Evolutionary conservation across 2,113 vertebrate genomes (phyloP).

Genomic region (Callochromis pleurospilus): DNA sequence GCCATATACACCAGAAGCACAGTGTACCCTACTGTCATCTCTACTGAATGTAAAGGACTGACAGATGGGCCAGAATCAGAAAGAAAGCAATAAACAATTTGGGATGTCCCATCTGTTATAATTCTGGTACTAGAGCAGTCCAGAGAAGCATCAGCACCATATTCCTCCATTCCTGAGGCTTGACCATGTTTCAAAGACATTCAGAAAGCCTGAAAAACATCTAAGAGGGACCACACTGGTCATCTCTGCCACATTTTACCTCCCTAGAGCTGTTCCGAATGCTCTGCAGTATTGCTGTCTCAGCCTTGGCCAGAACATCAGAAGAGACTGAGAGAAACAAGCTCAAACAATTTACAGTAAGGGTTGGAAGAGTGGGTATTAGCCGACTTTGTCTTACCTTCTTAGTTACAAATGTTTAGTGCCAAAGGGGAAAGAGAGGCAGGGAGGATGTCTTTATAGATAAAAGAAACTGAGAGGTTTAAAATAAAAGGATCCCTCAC

Average conservation of each 20-base stretch:
- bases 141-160: conserved; percentile 12
- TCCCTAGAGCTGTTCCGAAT: background rate
- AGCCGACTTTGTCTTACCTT: background rate
- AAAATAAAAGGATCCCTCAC: background rate
- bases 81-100: conserved; percentile 1
- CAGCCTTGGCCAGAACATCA: background rate
- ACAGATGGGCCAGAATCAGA: background rate
- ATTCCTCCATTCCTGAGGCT: background rate
- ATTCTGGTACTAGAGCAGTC: conserved; percentile 9
- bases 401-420: background rate
- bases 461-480: background rate
- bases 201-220: conserved; percentile 34
- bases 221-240: conserved; percentile 25
- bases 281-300: background rate
- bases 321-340: background rate
- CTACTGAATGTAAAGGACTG: background rate
- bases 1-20: conserved; percentile 11
- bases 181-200: conserved; percentile 24
- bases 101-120: conserved; percentile 53
- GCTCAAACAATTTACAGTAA: background rate
- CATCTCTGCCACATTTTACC: background rate
- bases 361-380: background rate
- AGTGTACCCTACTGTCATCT: conserved; percentile 5
- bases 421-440: background rate
- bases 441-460: background rate